Evolutionary conservation across 1,140 invertebrate genomes (phyloP).

Genomic region (Platyscapa corneri): DNA sequence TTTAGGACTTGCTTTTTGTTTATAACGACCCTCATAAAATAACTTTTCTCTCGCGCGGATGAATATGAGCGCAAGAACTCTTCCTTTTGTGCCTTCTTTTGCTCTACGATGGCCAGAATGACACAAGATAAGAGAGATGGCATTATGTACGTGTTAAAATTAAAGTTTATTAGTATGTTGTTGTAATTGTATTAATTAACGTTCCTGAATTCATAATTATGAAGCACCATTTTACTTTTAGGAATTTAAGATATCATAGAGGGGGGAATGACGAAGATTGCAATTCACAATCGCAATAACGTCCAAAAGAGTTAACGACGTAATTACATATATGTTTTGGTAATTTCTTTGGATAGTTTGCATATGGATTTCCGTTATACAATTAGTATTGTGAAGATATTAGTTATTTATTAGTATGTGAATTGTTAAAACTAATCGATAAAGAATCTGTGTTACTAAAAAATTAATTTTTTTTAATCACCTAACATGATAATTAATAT

Average conservation of each 20-base stretch:
- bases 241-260: background rate
- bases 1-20: conserved; percentile 34
- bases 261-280: background rate
- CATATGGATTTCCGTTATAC: background rate
- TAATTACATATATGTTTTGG: conserved; percentile 2
- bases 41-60: conserved; percentile 27
- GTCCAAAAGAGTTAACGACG: background rate
- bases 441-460: background rate
- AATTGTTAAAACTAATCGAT: background rate
- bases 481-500: background rate
- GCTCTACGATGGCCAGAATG: background rate
- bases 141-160: conserved; percentile 39
- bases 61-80: background rate
- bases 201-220: conserved; percentile 3
- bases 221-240: background rate
- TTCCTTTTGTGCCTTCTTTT: background rate
- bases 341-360: background rate
- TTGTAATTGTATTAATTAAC: conserved; percentile 48
- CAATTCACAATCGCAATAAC: background rate
- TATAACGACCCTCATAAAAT: conserved; percentile 4
- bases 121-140: conserved; percentile 34
- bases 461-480: background rate
- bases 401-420: background rate
- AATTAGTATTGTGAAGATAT: background rate
- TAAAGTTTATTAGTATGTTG: conserved; percentile 33